Percentiles rank a stretch among this genome's conserved stretches.
phyloP scores from a whole-genome alignment of 2,113 vertebrate species.

The Solenodon paradoxus region DNA sequence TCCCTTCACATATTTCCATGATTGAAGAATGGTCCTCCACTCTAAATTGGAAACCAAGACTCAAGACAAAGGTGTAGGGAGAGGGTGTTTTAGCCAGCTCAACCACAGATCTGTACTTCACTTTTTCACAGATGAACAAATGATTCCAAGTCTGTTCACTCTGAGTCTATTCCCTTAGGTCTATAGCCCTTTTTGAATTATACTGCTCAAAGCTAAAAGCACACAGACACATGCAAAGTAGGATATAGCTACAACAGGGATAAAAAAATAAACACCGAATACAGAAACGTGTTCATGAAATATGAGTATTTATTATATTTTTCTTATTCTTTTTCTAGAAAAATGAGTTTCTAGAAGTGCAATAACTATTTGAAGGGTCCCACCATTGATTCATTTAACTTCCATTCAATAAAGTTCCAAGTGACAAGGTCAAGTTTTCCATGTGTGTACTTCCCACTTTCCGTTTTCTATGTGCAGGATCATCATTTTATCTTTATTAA shows the following conservation, averaged over 20 bases:
- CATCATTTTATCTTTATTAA: neutral
- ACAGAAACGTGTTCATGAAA: neutral
- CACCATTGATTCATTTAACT: neutral
- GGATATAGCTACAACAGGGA: neutral
- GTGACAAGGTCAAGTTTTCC: neutral
- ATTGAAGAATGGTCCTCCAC: neutral
- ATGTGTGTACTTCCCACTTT: neutral
- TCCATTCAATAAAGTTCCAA: neutral
- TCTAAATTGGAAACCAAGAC: neutral
- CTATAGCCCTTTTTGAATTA: neutral
- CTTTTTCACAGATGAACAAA: neutral
- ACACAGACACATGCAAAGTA: neutral
- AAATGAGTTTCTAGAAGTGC: neutral
- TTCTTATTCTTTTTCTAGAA: neutral
- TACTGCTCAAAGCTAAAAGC: neutral
- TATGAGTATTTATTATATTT: neutral
- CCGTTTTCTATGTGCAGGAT: neutral
- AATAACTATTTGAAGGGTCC: neutral
- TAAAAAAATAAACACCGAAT: neutral
- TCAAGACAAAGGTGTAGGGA: neutral
- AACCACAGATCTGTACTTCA: neutral
- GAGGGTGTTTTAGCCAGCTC: neutral
- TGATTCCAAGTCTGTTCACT: neutral
- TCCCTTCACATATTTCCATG: neutral
- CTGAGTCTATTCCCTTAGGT: neutral